Conservation (phyloP, 2,888 invertebrate species). For the Hypolimnas misippus region DNA sequence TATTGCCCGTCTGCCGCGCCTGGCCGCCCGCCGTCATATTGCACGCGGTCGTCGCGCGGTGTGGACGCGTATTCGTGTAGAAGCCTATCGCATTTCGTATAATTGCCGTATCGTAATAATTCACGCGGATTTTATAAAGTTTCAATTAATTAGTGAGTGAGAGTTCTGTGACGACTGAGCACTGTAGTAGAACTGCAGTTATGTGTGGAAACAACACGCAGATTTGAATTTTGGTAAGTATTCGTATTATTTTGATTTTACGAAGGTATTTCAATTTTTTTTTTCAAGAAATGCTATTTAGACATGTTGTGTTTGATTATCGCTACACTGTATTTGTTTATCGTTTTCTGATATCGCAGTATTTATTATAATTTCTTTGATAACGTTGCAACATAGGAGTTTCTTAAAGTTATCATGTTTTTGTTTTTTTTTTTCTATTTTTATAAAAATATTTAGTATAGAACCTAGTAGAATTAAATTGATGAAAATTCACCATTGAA, state of each 20-base stretch:
- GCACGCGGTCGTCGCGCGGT: conserved; percentile 47
- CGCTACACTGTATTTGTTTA: neutral
- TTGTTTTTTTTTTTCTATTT: no score
- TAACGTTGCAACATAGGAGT: no score
- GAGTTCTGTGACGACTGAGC: conserved; percentile 52
- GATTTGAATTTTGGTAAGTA: conserved; percentile 54
- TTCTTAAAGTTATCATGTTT: no score
- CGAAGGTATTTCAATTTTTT: neutral
- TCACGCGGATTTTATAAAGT: conserved; percentile 45
- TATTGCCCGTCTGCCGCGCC: neutral
- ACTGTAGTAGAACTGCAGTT: conserved; percentile 54
- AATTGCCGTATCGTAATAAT: conserved; percentile 45
- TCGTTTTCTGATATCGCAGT: no score
- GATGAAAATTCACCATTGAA: no score
- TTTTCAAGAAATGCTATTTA: neutral
- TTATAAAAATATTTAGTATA: no score
- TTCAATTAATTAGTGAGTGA: conserved; percentile 57
- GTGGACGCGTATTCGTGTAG: conserved; percentile 36
- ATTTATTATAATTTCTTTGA: no score
- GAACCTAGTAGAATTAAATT: no score
- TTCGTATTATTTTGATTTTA: conserved; percentile 30
- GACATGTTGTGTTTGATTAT: neutral
- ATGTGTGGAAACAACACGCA: conserved; percentile 45
- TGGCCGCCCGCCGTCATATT: conserved; percentile 45
- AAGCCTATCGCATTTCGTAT: neutral